Conservation (phyloP, 30 jellyfish, hydroid and myxozoan genomes). For the Kudoa iwatai region DNA sequence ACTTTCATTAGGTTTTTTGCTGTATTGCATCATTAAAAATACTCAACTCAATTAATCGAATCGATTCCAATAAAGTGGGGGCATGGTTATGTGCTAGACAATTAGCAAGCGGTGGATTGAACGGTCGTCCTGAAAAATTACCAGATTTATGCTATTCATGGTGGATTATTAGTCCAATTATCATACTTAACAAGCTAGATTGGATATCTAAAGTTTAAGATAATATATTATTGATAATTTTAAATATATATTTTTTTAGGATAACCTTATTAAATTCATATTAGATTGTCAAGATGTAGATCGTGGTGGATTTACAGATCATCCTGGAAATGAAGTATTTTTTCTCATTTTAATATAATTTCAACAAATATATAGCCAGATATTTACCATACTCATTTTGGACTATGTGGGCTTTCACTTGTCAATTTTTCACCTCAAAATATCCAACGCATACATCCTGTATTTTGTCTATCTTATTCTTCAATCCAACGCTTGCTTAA, state of each 20-base stretch:
- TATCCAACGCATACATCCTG: too few species aligned
- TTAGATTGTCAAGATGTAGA: constrained; percentile 81
- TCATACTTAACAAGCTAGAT: constrained; percentile 19
- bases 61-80: constrained; percentile 35
- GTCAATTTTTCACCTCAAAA: too few species aligned
- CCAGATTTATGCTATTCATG: constrained; percentile 91
- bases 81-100: constrained; percentile 90
- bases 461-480: too few species aligned
- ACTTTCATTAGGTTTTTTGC: constrained; percentile 23
- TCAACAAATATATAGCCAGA: too few species aligned
- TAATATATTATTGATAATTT: background rate
- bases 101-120: constrained; percentile 68
- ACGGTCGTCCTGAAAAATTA: constrained; percentile 79
- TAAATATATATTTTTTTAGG: constrained; percentile 2
- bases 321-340: constrained; percentile 87
- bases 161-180: constrained; percentile 71
- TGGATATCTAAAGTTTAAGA: constrained; percentile 88
- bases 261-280: constrained; percentile 12
- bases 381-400: constrained; percentile 63
- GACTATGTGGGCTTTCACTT: constrained; percentile 38
- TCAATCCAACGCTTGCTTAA: too few species aligned
- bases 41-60: constrained; percentile 16
- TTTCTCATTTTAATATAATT: too few species aligned
- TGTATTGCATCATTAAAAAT: constrained; percentile 58
- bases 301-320: constrained; percentile 72